A percentile compares a stretch with the other conserved stretches of the same genome.
phyloP scores from a whole-genome alignment of 2,888 invertebrate genomes.

The Polydrusus pterygomalis region DNA sequence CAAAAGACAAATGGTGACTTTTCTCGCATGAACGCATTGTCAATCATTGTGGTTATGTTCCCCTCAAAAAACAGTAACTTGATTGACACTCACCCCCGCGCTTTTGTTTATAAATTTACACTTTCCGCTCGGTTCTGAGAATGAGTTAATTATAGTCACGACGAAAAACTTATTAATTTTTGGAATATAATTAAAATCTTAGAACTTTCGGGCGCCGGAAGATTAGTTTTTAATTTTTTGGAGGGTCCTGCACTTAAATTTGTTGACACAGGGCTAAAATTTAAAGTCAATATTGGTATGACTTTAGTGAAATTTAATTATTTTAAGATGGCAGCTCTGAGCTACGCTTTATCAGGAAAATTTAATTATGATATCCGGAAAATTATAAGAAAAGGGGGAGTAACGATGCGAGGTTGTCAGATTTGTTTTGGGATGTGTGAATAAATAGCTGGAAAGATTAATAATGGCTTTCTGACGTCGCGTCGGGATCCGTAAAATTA shows the following conservation, averaged over 20 bases:
- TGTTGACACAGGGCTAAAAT: slow-evolving; percentile 53
- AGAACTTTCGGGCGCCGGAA: slow-evolving; percentile 36
- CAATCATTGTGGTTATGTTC: no score
- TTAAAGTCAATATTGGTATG: slow-evolving; percentile 57
- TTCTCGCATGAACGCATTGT: no score
- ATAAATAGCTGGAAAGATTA: no score
- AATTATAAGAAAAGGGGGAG: slow-evolving; percentile 27
- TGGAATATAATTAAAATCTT: slow-evolving; percentile 50
- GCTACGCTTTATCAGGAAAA: slow-evolving; percentile 39
- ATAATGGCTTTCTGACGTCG: no score
- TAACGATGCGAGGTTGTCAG: slow-evolving; percentile 14
- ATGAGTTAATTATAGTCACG: slow-evolving; percentile 48
- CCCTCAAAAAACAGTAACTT: neutral
- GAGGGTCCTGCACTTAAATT: slow-evolving; percentile 48
- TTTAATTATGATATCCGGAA: slow-evolving; percentile 45
- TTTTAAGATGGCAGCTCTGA: slow-evolving; percentile 43
- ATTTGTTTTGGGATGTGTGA: slow-evolving; percentile 2
- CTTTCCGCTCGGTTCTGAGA: slow-evolving; percentile 20
- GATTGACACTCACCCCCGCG: slow-evolving; percentile 4
- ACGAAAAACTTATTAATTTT: slow-evolving; percentile 53
- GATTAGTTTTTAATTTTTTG: slow-evolving; percentile 56
- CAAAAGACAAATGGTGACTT: no score
- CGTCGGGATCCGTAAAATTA: no score
- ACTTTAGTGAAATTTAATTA: slow-evolving; percentile 53
- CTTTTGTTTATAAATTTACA: slow-evolving; percentile 14